Conservation (phyloP, 2,113 vertebrate species). For the Hemiprocne comata region DNA sequence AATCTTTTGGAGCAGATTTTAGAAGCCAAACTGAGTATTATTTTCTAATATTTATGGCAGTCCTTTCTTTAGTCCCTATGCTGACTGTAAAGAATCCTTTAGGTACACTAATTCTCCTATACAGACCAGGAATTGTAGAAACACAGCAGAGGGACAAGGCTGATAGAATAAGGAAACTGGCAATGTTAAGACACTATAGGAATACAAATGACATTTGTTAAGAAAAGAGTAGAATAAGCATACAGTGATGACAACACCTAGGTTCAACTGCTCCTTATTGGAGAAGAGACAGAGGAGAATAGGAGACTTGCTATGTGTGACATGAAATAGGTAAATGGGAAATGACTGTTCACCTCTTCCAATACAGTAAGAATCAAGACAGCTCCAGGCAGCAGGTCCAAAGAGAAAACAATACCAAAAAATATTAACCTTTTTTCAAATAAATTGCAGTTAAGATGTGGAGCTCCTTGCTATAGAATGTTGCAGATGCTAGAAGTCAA, state of each 20-base stretch:
- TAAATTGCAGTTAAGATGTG: not conserved
- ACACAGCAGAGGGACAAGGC: not conserved
- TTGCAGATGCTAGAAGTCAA: not conserved
- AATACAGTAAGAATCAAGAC: not conserved
- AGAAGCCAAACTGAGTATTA: not conserved
- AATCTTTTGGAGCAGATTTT: not conserved
- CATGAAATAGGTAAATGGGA: not conserved
- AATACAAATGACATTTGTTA: not conserved
- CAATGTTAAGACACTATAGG: not conserved
- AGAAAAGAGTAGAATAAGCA: not conserved
- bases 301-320: not conserved
- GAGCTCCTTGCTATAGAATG: not conserved
- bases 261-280: not conserved
- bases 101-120: not conserved
- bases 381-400: not conserved
- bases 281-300: not conserved
- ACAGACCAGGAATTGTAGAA: not conserved
- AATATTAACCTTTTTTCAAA: not conserved
- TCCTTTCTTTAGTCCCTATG: not conserved
- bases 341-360: not conserved
- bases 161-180: not conserved
- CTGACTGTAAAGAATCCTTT: not conserved
- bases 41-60: not conserved
- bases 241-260: not conserved
- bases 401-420: not conserved